A percentile compares a stretch with the other conserved stretches of the same genome.
Evolutionary conservation across 2,797 vertebrate species (phyloP).

Genomic region (Muraenolepis orangiensis): DNA sequence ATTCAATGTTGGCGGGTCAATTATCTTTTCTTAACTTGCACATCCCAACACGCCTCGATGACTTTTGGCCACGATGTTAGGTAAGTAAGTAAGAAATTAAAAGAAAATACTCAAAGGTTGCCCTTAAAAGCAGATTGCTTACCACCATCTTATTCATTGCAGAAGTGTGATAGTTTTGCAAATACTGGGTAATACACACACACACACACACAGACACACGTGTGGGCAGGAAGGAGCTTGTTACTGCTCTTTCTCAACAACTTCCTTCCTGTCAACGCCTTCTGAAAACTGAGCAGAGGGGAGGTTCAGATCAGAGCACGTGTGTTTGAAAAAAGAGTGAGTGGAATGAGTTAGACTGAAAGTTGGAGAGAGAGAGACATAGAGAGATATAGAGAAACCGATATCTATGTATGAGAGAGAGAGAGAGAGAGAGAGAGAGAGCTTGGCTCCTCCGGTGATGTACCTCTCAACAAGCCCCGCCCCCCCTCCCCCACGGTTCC

Average conservation of each 20-base stretch:
- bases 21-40: not conserved
- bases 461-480: conserved; percentile 51
- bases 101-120: not conserved
- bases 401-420: no score
- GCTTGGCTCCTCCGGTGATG: conserved; percentile 27
- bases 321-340: not conserved
- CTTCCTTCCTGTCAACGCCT: conserved; percentile 72
- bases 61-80: conserved; percentile 6
- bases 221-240: conserved; percentile 56
- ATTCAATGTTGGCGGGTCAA: not conserved
- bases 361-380: conserved; percentile 17
- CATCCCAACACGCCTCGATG: conserved; percentile 1
- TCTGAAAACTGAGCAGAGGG: conserved; percentile 26
- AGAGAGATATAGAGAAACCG: conserved; percentile 16
- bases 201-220: conserved; percentile 34
- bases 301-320: conserved; percentile 3
- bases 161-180: not conserved
- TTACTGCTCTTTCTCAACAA: conserved; percentile 56
- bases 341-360: conserved; percentile 1
- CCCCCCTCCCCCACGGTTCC: conserved; percentile 25
- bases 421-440: conserved; percentile 15
- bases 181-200: conserved; percentile 14
- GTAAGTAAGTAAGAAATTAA: not conserved
- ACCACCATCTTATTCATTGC: not conserved
- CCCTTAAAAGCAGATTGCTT: not conserved